Evolutionary conservation across 2,797 vertebrate genomes (phyloP).

Genomic region (Tolypeutes matacus): DNA sequence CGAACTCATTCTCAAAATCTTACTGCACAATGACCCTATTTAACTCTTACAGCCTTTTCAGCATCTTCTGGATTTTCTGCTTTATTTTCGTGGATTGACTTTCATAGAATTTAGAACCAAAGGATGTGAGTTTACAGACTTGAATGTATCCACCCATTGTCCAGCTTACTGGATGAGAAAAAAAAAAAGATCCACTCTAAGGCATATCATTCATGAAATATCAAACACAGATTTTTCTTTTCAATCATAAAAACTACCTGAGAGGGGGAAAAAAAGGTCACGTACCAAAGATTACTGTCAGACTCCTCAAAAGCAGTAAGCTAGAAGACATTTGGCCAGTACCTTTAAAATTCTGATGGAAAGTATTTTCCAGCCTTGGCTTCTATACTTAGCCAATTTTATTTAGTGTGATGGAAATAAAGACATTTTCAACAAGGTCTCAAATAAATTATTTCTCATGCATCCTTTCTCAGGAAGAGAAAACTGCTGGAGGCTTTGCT

Average conservation of each 20-base stretch:
- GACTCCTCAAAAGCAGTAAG: background rate
- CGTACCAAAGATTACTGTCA: background rate
- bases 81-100: background rate
- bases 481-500: background rate
- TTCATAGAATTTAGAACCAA: background rate
- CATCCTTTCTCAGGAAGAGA: too few relatives aligned
- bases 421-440: background rate
- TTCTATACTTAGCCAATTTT: background rate
- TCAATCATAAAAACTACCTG: background rate
- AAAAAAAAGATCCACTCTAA: too few relatives aligned
- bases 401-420: background rate
- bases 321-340: background rate
- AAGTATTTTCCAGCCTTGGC: background rate
- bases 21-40: background rate
- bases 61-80: background rate
- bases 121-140: background rate
- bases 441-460: background rate
- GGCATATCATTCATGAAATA: background rate
- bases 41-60: background rate
- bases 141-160: background rate
- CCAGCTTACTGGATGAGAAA: background rate
- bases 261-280: background rate
- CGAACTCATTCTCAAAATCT: background rate
- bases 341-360: background rate
- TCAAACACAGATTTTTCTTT: background rate